Evolutionary conservation across 2,113 vertebrate genomes (phyloP).

Genomic region (Stictonetta naevosa): DNA sequence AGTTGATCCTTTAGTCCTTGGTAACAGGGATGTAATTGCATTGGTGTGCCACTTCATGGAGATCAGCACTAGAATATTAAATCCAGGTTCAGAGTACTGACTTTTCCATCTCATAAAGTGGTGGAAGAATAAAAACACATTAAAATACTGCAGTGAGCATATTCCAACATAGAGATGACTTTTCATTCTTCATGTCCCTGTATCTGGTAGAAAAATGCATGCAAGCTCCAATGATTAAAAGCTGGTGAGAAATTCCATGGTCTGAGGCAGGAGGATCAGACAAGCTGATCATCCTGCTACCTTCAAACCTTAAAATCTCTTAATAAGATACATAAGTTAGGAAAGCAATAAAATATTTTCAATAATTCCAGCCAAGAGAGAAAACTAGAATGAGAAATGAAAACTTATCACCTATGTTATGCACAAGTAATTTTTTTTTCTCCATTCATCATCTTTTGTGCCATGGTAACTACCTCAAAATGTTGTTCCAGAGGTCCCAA

Average conservation of each 20-base stretch:
- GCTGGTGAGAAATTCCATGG: not conserved
- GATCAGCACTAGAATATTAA: not conserved
- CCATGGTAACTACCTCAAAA: not conserved
- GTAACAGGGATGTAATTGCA: not conserved
- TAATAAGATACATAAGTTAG: not conserved
- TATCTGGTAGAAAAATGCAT: not conserved
- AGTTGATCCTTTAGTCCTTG: not conserved
- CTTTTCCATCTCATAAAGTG: not conserved
- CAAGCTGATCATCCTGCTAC: not conserved
- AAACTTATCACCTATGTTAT: not conserved
- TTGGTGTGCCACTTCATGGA: not conserved
- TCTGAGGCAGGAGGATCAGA: not conserved
- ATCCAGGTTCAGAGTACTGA: not conserved
- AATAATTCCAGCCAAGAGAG: not conserved
- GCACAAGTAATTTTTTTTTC: not conserved
- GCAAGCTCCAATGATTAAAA: not conserved
- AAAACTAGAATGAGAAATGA: not conserved
- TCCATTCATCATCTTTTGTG: not conserved
- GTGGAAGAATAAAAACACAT: not conserved
- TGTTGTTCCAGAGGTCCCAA: not conserved
- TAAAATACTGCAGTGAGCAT: not conserved
- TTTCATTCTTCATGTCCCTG: not conserved
- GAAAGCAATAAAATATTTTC: not conserved
- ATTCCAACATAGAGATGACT: not conserved
- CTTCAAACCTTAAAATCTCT: not conserved